phyloP scores from a whole-genome alignment of 2,113 vertebrate species.

The Microtus richardsoni region DNA sequence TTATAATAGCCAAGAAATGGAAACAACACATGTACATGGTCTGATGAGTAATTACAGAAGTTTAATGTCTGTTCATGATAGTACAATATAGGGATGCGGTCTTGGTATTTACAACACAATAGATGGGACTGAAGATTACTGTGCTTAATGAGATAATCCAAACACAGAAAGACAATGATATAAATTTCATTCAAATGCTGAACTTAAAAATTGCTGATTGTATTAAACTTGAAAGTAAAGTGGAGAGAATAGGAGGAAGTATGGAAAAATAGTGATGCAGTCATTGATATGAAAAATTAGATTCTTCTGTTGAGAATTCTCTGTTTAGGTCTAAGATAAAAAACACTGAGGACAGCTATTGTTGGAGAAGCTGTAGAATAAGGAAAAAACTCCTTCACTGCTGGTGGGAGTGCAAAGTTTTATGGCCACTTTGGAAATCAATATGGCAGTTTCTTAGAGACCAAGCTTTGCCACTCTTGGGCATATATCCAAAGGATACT shows the following conservation, averaged over 20 bases:
- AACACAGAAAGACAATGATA: neutral
- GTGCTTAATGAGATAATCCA: neutral
- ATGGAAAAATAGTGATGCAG: neutral
- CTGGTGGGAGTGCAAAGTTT: no score
- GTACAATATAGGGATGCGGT: neutral
- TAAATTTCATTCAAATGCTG: neutral
- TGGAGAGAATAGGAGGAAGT: neutral
- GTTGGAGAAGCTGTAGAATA: no score
- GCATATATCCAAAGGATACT: no score
- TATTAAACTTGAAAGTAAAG: neutral
- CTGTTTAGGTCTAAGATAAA: no score
- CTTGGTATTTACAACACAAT: neutral
- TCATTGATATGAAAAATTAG: neutral
- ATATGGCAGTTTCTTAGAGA: no score
- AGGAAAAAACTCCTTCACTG: no score
- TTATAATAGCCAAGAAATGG: neutral
- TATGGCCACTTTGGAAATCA: no score
- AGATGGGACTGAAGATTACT: neutral
- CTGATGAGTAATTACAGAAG: neutral
- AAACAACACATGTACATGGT: neutral
- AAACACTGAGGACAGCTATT: no score
- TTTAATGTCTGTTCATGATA: neutral
- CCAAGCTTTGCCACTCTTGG: no score
- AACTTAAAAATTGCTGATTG: neutral
- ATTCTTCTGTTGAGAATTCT: no score